Conservation (phyloP, 2,888 invertebrate genomes). For the Archips crataeganus region DNA sequence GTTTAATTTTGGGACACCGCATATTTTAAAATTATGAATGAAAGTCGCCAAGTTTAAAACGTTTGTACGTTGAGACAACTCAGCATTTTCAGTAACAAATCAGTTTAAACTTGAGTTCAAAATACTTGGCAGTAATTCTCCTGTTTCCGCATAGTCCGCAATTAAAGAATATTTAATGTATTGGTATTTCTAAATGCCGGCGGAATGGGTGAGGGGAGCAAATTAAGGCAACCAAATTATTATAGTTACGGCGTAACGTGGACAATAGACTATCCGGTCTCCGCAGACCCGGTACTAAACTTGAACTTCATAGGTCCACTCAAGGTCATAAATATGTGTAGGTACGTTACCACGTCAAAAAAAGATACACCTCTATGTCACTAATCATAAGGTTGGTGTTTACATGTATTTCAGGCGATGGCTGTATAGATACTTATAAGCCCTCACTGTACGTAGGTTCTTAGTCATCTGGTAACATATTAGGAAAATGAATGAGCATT, state of each 20-base stretch:
- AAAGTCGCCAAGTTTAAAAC: too few relatives aligned
- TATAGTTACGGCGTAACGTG: background rate
- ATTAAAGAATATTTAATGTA: background rate
- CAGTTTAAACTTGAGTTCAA: background rate
- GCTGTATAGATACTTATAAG: too few relatives aligned
- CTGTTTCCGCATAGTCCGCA: background rate
- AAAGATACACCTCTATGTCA: too few relatives aligned
- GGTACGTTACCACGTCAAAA: too few relatives aligned
- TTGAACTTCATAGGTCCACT: background rate
- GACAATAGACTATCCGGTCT: background rate
- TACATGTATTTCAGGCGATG: too few relatives aligned
- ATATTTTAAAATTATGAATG: too few relatives aligned
- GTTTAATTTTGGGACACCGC: too few relatives aligned
- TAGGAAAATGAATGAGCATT: background rate
- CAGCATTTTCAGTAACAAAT: background rate
- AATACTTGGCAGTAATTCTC: background rate
- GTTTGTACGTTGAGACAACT: background rate
- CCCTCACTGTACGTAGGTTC: background rate
- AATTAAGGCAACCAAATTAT: background rate
- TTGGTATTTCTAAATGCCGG: background rate
- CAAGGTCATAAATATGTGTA: too few relatives aligned
- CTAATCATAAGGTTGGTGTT: too few relatives aligned
- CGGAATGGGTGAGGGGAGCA: background rate
- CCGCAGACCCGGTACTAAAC: background rate
- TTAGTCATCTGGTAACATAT: background rate